phyloP scores from a whole-genome alignment of 2,113 vertebrate species.

The Anolis carolinensis region DNA sequence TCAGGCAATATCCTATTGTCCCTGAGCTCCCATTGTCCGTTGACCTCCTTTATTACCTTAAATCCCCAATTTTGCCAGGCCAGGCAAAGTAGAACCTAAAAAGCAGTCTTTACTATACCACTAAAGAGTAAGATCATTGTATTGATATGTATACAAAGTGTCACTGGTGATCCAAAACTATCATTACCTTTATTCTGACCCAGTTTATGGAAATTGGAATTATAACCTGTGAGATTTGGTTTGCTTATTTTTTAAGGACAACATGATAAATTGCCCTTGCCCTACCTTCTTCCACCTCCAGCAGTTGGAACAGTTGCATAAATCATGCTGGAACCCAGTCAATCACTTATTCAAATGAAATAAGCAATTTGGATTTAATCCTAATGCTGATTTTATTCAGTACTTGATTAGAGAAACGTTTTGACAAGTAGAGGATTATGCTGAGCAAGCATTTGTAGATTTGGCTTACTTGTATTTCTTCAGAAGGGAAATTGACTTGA shows the following conservation, averaged over 20 bases:
- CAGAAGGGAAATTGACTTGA: not conserved
- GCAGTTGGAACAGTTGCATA: constrained; percentile 18
- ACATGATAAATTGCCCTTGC: constrained; percentile 11
- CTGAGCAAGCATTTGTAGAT: constrained; percentile 23
- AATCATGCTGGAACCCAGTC: not conserved
- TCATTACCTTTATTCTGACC: not conserved
- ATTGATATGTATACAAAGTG: not conserved
- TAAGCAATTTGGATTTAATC: constrained; percentile 12
- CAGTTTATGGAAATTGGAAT: not conserved
- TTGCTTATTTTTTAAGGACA: not conserved
- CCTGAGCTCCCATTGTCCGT: too few species aligned
- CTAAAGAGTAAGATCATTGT: not conserved
- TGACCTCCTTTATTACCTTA: not conserved
- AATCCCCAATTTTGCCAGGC: not conserved
- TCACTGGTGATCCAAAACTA: not conserved
- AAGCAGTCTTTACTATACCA: not conserved
- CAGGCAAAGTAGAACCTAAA: not conserved
- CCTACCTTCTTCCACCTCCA: constrained; percentile 21
- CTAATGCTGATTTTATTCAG: not conserved
- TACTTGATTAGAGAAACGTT: not conserved
- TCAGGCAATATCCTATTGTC: too few species aligned
- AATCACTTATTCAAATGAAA: constrained; percentile 42
- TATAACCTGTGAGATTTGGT: not conserved
- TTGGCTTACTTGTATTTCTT: not conserved
- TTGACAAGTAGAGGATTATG: constrained; percentile 10